Evolutionary conservation across 2,113 vertebrate species (phyloP).

Genomic region (Pycnonotus jocosus): DNA sequence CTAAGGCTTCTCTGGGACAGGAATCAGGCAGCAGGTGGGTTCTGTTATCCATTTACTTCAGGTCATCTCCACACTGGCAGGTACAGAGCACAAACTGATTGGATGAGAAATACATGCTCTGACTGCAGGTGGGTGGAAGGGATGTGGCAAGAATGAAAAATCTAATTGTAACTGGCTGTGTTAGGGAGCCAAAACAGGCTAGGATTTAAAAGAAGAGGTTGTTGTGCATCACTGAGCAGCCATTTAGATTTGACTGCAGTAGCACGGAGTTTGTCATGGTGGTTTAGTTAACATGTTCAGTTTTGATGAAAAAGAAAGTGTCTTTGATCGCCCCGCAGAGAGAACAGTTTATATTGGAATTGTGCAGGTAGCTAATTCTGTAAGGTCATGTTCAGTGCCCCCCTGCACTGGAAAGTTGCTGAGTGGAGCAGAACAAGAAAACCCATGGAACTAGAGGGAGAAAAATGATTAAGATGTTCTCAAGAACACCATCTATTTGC

Average conservation of each 20-base stretch:
- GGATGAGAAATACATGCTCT: not conserved
- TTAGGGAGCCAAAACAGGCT: not conserved
- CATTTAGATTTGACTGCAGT: conserved; percentile 34
- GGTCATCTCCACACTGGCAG: not conserved
- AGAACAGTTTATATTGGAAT: not conserved
- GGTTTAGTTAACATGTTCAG: conserved; percentile 40
- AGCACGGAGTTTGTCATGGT: conserved; percentile 39
- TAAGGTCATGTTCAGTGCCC: not conserved
- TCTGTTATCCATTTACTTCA: not conserved
- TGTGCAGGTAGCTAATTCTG: conserved; percentile 28
- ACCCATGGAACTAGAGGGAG: not conserved
- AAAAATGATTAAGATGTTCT: not conserved
- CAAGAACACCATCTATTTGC: not conserved
- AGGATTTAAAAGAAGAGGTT: conserved; percentile 5
- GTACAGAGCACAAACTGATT: not conserved
- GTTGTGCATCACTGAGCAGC: conserved; percentile 39
- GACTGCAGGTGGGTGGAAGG: not conserved
- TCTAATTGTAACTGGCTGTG: not conserved
- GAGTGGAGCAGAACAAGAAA: not conserved
- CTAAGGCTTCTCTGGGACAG: not conserved
- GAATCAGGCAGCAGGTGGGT: not conserved
- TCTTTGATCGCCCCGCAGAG: not conserved
- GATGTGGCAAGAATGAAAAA: conserved; percentile 1
- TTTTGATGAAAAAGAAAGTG: conserved; percentile 49
- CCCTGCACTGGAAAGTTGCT: not conserved